phyloP scores from a whole-genome alignment of 2,888 invertebrate species.

The Ditylenchus weischeri region DNA sequence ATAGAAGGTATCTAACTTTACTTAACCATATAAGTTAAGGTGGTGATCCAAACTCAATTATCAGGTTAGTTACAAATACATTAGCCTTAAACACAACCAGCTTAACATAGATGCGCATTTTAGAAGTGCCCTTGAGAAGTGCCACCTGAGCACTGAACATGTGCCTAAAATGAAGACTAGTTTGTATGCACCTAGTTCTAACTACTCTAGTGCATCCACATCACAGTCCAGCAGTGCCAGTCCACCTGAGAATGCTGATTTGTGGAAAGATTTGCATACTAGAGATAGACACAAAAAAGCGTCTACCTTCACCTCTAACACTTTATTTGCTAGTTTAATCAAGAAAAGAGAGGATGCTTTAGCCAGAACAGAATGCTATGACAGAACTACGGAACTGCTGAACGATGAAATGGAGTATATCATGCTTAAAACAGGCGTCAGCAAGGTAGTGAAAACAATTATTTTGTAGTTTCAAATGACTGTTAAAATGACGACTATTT shows the following conservation, averaged over 20 bases:
- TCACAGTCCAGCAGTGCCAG: not conserved
- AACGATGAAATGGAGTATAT: slow-evolving; percentile 51
- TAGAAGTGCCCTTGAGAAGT: slow-evolving; percentile 49
- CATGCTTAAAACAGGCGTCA: slow-evolving; percentile 43
- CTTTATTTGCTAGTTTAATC: slow-evolving; percentile 17
- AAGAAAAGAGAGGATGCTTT: slow-evolving; percentile 43
- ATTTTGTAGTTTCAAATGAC: not conserved
- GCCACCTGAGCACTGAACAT: slow-evolving; percentile 46
- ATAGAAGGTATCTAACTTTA: too few relatives aligned
- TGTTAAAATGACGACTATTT: too few relatives aligned
- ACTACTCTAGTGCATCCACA: too few relatives aligned
- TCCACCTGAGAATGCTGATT: slow-evolving; percentile 18
- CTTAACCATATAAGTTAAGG: too few relatives aligned
- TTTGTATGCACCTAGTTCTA: not conserved
- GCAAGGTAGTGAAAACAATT: slow-evolving; percentile 4
- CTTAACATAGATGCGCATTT: not conserved
- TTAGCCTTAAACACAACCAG: slow-evolving; percentile 1
- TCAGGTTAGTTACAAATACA: not conserved
- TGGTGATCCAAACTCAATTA: too few relatives aligned
- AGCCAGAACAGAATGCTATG: slow-evolving; percentile 36
- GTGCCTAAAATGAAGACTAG: slow-evolving; percentile 29
- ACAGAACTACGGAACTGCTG: slow-evolving; percentile 39
- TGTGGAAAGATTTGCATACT: slow-evolving; percentile 36
- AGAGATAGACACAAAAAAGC: slow-evolving; percentile 22
- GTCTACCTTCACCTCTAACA: not conserved